Percentiles rank a stretch among this genome's conserved stretches.
Conservation (phyloP, 2,113 vertebrate species). For the Tyto alba region DNA sequence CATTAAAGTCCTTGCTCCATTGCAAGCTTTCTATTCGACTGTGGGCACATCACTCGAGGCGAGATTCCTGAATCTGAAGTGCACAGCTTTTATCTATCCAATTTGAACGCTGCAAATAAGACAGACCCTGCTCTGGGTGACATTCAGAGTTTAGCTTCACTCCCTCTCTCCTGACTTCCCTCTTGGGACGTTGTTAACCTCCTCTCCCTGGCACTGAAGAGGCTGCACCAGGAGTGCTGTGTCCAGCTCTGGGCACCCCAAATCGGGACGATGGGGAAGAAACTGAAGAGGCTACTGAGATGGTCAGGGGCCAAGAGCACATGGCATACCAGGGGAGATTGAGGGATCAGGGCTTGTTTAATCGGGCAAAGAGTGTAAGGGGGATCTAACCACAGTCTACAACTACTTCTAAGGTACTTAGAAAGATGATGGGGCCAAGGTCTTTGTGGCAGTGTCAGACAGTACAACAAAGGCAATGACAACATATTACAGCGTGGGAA, state of each 20-base stretch:
- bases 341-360: not conserved
- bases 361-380: not conserved
- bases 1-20: not conserved
- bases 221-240: not conserved
- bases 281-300: not conserved
- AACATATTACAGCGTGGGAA: not conserved
- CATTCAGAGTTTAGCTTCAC: not conserved
- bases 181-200: rapidly evolving
- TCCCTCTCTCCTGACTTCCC: not conserved
- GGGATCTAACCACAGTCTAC: not conserved
- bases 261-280: not conserved
- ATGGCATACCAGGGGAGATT: not conserved
- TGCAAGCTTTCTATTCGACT: not conserved
- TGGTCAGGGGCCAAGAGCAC: not conserved
- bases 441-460: not conserved
- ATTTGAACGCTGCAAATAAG: not conserved
- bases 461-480: not conserved
- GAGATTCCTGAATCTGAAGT: not conserved
- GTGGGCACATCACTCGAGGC: rapidly evolving
- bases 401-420: not conserved
- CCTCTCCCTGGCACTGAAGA: not conserved
- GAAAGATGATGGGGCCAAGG: not conserved
- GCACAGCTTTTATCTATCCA: not conserved
- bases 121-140: not conserved
- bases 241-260: not conserved